Conservation (phyloP, 2,113 vertebrate species). For the Perca fluviatilis region DNA sequence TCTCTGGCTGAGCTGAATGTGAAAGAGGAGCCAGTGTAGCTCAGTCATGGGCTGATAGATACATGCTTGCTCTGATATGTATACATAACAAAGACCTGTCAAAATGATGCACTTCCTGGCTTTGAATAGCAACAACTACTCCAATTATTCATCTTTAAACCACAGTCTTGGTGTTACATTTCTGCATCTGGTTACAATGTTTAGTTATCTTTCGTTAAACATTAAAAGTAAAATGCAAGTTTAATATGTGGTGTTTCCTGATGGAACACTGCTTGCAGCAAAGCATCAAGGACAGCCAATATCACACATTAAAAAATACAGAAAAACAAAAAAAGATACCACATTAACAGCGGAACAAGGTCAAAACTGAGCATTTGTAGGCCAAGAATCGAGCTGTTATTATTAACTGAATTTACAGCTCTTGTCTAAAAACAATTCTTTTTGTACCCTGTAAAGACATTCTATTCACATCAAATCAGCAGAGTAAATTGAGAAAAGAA, state of each 20-base stretch:
- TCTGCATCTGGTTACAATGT: background rate
- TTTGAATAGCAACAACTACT: background rate
- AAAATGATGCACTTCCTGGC: constrained; percentile 14
- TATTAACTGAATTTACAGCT: background rate
- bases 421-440: background rate
- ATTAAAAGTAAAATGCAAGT: background rate
- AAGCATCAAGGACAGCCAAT: background rate
- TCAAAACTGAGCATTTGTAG: background rate
- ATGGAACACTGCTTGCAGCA: background rate
- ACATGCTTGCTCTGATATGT: background rate
- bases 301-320: background rate
- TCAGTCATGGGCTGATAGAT: constrained; percentile 26
- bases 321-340: background rate
- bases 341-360: background rate
- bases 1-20: constrained; percentile 46
- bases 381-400: background rate
- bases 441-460: background rate
- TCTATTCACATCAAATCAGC: background rate
- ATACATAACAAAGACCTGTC: constrained; percentile 5
- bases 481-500: background rate
- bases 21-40: constrained; percentile 27
- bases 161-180: background rate
- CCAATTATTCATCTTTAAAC: background rate
- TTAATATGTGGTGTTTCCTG: background rate
- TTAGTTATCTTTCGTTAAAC: background rate